Evolutionary conservation across 92 coral and sea anemone genomes (phyloP), one percentile per base, ranked within the genome.

Genomic region (Palythoa grandiflora): DNA sequence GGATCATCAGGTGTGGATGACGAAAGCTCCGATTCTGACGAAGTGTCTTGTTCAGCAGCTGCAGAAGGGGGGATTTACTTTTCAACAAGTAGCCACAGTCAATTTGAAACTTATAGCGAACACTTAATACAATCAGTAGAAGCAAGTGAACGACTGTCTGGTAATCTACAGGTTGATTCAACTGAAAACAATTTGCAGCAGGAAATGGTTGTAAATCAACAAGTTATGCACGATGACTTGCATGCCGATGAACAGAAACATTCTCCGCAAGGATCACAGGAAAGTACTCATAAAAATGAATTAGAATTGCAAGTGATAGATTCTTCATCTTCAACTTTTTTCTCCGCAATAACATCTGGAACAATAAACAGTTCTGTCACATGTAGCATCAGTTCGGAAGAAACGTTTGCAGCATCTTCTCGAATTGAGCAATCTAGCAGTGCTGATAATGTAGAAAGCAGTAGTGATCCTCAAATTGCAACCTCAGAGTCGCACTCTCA

Each of bases 251-350:
- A 84, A 54, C 55, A 59, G 81, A 37, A 48, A 72, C 52, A 60
- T 21, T 28, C 36, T 15, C 55, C 54, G 20, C 17, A 84, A 17
- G 81, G 9, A 72, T n/a, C 15, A 9, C 17, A 38, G 57, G 86
- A 36, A 6, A 68, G 21, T 10, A 38, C 52, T 1, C 14, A 47
- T 8, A 52, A 81, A 65, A 9, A 9, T 12, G 38, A 17, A 21
- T 81, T 75, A 5, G 86, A 40, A 81, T 17, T 35, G 37, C 79
- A 70, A 84, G 57, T 72, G 60, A 75, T 65, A 35, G 79, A 65
- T 72, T 75, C 68, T 57, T 71, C 80, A 6, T 60, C 72, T 14
- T 57, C 70, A 71, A 38, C 53, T 17, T 51, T 79, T 15, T 47
- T 11, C 55, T 21, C n/a, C 15, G 28, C 61, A 20, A n/a, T 48